Base-by-base conservation (phyloP, 2,113 vertebrate species). In the Grus americana region DNA sequence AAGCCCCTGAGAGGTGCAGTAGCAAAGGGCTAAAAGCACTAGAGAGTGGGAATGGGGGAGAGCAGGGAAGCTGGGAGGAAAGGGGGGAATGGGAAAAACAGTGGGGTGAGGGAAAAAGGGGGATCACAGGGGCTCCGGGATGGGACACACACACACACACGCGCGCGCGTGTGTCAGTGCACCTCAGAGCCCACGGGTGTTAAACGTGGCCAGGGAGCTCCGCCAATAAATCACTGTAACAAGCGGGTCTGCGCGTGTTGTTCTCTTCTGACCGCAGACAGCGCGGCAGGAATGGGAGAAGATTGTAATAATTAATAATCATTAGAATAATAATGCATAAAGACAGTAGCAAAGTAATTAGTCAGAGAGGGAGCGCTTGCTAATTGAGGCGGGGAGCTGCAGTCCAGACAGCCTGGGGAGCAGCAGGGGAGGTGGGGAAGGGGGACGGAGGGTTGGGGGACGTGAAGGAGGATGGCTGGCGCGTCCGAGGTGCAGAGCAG, bases 291-390 rank as follows among this genome's bases (percentile, higher is more conserved):
- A 71, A 70, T 0, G 36, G 79, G 71, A 89, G 71, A 88, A 40
- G 84, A 52, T 32, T 59, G 83, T 75, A 91, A 90, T 95, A 96
- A 96, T 97, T 95, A 96, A 96, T 95, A 96, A 97, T 92, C 88
- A 88, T 96, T 93, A 94, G 74, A 95, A 97, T 90, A 96, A 96
- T 93, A 96, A 97, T 47, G 84, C 92, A 91, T 70, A 79, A 81
- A 97, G 97, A 94, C 94, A 93, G 94, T 50, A 75, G 95, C 81
- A 81, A 94, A 95, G 93, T 57, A 94, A 96, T 96, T 95, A 96
- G 93, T 79, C 82, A 36, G 93, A 78, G 85, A 68, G 15, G 59
- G 74, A 92, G 70, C 1, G 12, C 59, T 79, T 24, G 81, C 63
- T 93, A 96, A 96, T 90, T 90, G 92, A 79, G 80, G 84, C 2